phyloP scores from a whole-genome alignment of 64 coral and sea anemone species.

The Montipora efflorescens region DNA sequence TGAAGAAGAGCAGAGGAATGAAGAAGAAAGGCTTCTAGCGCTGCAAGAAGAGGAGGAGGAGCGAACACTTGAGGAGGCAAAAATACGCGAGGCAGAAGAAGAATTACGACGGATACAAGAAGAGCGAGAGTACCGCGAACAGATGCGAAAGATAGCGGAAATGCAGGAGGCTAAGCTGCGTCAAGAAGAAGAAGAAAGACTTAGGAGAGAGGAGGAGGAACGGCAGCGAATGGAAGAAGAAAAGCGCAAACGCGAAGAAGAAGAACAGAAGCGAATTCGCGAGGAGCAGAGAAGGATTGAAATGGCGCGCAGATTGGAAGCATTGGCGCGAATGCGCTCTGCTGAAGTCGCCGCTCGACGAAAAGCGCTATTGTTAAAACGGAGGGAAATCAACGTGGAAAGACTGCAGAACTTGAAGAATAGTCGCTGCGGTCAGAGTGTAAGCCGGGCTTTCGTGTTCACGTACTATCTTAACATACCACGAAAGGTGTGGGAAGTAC shows the following conservation, averaged over 20 bases:
- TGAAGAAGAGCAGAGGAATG: slow-evolving; percentile 77
- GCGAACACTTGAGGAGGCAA: slow-evolving; percentile 79
- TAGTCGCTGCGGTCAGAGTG: slow-evolving; percentile 70
- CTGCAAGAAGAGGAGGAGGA: slow-evolving; percentile 83
- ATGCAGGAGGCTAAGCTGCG: slow-evolving; percentile 82
- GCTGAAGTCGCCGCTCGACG: slow-evolving; percentile 70
- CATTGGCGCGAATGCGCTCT: slow-evolving; percentile 80
- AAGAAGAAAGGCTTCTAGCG: slow-evolving; percentile 76
- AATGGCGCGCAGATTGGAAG: slow-evolving; percentile 80
- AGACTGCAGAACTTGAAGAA: slow-evolving; percentile 70
- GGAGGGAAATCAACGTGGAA: slow-evolving; percentile 83
- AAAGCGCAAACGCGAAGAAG: slow-evolving; percentile 67
- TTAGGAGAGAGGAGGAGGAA: slow-evolving; percentile 77
- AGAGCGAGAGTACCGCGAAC: slow-evolving; percentile 88
- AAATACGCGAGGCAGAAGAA: slow-evolving; percentile 92
- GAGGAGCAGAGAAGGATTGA: slow-evolving; percentile 87
- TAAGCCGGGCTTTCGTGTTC: slow-evolving; percentile 77
- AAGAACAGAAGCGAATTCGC: slow-evolving; percentile 45
- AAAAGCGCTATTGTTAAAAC: slow-evolving; percentile 72
- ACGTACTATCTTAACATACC: slow-evolving; percentile 86
- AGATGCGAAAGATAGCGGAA: slow-evolving; percentile 97
- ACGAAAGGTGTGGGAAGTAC: slow-evolving; percentile 83
- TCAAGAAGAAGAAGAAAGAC: slow-evolving; percentile 81
- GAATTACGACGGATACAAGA: slow-evolving; percentile 81
- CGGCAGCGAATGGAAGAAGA: slow-evolving; percentile 79